phyloP scores from a whole-genome alignment of 1,140 invertebrate genomes.

The Calephelis virginiensis region DNA sequence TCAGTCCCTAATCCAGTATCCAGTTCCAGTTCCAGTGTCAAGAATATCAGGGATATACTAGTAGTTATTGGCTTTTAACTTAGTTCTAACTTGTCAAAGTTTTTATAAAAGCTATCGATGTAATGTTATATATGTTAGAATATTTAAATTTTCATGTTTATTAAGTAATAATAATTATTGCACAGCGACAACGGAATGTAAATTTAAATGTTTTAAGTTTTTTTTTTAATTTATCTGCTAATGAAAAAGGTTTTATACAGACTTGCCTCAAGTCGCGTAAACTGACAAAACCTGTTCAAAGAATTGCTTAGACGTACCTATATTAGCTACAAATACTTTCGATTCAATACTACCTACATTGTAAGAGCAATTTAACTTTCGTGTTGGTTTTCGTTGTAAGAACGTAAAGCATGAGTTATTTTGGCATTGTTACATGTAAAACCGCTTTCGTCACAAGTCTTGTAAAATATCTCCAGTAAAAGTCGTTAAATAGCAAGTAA shows the following conservation, averaged over 20 bases:
- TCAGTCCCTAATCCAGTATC: conserved; percentile 8
- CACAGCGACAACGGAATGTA: conserved; percentile 20
- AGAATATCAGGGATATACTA: conserved; percentile 64
- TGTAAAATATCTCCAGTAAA: conserved; percentile 11
- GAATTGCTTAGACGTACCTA: too few species aligned
- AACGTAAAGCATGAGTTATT: conserved; percentile 13
- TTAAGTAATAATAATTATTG: conserved; percentile 13
- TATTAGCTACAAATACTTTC: not conserved
- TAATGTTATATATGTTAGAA: conserved; percentile 56
- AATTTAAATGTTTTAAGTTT: too few species aligned
- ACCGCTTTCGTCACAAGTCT: conserved; percentile 1
- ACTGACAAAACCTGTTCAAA: too few species aligned
- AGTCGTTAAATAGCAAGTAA: not conserved
- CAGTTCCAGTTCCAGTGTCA: conserved; percentile 25
- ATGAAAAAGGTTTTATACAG: too few species aligned
- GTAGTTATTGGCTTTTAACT: conserved; percentile 60
- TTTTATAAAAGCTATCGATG: conserved; percentile 64
- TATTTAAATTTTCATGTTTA: conserved; percentile 5
- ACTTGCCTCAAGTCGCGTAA: too few species aligned
- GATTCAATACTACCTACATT: conserved; percentile 1
- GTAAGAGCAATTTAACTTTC: not conserved
- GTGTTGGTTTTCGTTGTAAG: not conserved
- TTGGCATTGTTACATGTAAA: conserved; percentile 10
- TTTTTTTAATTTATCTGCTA: too few species aligned
- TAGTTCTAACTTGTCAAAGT: conserved; percentile 61